Percentiles rank a stretch among this genome's conserved stretches.
Conservation (phyloP, 1,140 invertebrate genomes). For the Cydia splendana region DNA sequence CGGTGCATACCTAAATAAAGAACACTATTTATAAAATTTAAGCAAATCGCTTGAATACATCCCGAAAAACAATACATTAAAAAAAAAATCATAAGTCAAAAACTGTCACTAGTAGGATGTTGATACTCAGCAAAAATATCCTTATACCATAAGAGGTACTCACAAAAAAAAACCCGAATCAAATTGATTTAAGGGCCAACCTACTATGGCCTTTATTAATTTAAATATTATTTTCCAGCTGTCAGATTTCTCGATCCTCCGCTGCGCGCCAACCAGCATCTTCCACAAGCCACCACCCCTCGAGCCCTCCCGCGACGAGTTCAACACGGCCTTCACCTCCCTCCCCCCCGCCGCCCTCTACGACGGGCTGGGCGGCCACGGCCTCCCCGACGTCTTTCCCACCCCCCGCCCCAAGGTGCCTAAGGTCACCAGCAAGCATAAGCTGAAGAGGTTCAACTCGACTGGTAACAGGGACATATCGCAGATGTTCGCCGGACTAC, state of each 20-base stretch:
- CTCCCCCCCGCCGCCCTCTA: slow-evolving; percentile 58
- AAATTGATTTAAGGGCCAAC: too few relatives aligned
- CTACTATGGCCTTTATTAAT: too few relatives aligned
- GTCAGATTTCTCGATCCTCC: slow-evolving; percentile 57
- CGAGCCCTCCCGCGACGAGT: slow-evolving; percentile 32
- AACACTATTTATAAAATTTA: too few relatives aligned
- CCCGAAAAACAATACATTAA: too few relatives aligned
- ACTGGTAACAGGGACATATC: slow-evolving; percentile 52
- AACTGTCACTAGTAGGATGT: too few relatives aligned
- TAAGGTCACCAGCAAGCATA: slow-evolving; percentile 58
- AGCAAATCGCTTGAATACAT: too few relatives aligned
- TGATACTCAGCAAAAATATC: too few relatives aligned
- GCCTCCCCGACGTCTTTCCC: slow-evolving; percentile 65
- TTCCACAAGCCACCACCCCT: slow-evolving; percentile 53
- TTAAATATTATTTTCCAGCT: slow-evolving; percentile 45
- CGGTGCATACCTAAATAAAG: too few relatives aligned
- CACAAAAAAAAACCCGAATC: too few relatives aligned
- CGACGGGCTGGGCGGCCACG: slow-evolving; percentile 72
- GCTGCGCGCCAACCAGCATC: slow-evolving; percentile 55
- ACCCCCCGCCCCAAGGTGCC: slow-evolving; percentile 49
- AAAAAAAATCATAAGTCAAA: too few relatives aligned
- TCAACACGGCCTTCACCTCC: slow-evolving; percentile 46
- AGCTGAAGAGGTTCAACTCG: slow-evolving; percentile 51
- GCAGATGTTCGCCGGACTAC: neutral
- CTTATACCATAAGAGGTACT: too few relatives aligned